These are phyloP conservation scores for Mus spretus DNA, from an alignment of 2,797 vertebrate species.

Conservation along the genomic window DNA sequence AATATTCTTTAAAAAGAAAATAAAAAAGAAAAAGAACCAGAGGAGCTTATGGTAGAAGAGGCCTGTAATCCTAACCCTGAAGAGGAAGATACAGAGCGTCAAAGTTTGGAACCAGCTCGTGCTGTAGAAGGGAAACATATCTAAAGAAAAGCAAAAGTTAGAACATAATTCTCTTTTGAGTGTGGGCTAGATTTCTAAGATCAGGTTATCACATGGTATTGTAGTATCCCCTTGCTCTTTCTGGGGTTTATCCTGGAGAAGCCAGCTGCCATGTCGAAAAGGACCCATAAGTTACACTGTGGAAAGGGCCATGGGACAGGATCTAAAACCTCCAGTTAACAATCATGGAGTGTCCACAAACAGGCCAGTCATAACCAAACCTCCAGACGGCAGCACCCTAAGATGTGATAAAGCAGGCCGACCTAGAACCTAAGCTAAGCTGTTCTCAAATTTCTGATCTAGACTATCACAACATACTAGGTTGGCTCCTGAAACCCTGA, in stretches of 20 bases:
- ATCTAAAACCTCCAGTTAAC: no score
- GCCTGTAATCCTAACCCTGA: not conserved
- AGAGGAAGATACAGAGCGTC: not conserved
- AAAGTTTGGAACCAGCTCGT: not conserved
- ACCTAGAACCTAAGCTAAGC: not conserved
- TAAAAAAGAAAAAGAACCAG: not conserved
- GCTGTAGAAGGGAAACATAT: not conserved
- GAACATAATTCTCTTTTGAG: not conserved
- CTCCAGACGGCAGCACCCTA: not conserved
- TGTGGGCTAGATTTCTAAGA: not conserved
- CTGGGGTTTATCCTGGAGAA: not conserved
- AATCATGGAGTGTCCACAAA: not conserved
- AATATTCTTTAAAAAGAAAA: not conserved
- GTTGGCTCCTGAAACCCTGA: not conserved
- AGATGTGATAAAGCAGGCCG: not conserved
- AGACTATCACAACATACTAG: not conserved
- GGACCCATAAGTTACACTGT: not conserved
- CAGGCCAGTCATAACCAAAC: not conserved
- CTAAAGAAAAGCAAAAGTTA: not conserved
- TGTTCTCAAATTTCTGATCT: not conserved
- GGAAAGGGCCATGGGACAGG: not conserved
- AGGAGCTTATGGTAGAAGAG: not conserved
- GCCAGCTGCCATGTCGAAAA: not conserved
- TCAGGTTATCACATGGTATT: not conserved
- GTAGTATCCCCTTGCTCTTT: not conserved